These are phyloP conservation scores for Salticus scenicus DNA, from an alignment of 2,888 invertebrate genomes.

Conservation along the genomic window DNA sequence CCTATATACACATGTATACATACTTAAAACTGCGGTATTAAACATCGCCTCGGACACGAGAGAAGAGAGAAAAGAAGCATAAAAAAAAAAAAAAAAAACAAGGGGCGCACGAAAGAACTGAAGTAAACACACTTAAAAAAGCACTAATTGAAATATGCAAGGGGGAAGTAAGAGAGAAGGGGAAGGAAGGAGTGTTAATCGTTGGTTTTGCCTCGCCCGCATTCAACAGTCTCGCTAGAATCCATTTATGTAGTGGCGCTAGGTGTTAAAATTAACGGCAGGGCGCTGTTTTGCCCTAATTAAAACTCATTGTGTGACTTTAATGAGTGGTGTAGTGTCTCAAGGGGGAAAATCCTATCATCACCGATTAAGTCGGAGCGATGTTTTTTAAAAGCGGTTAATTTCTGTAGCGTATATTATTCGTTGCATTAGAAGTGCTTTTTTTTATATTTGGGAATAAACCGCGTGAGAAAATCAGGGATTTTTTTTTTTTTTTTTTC, in stretches of 20 bases:
- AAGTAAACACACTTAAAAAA: conserved; percentile 29
- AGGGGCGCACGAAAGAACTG: conserved; percentile 1
- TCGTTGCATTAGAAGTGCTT: not conserved
- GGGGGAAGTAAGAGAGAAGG: not conserved
- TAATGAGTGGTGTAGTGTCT: conserved; percentile 65
- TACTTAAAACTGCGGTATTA: not conserved
- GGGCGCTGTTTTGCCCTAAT: conserved; percentile 58
- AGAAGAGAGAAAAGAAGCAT: not conserved
- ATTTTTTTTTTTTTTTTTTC: too few species aligned
- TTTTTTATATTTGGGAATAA: not conserved
- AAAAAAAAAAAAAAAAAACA: conserved; percentile 17
- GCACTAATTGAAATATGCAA: conserved; percentile 59
- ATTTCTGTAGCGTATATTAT: conserved; percentile 46
- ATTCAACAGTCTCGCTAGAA: conserved; percentile 22
- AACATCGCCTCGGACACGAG: not conserved
- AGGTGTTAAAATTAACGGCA: conserved; percentile 68
- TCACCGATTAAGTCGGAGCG: conserved; percentile 45
- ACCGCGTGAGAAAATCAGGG: not conserved
- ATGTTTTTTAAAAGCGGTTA: conserved; percentile 44
- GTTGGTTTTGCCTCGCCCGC: conserved; percentile 17
- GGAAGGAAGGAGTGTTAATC: not conserved
- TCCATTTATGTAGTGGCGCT: conserved; percentile 48
- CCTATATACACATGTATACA: not conserved
- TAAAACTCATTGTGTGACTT: conserved; percentile 66
- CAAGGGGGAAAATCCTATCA: conserved; percentile 47